A percentile compares a stretch with the other conserved stretches of the same genome.
Conservation (phyloP, 2,888 invertebrate species). For the Beris morrisii region DNA sequence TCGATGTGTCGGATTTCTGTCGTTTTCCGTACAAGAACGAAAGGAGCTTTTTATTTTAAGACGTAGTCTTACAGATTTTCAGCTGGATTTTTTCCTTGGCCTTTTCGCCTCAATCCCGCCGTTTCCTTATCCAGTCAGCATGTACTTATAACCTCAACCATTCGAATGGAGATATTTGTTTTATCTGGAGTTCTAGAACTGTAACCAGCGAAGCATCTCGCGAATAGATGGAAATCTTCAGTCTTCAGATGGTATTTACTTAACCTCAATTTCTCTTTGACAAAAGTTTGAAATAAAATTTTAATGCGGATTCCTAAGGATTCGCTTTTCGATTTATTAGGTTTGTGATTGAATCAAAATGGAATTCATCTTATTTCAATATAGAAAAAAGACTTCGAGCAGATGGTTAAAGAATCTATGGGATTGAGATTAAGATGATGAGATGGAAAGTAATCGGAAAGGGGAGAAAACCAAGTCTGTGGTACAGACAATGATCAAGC, state of each 20-base stretch:
- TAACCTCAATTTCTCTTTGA: slow-evolving; percentile 2
- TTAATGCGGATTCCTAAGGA: slow-evolving; percentile 21
- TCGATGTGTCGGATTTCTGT: not conserved
- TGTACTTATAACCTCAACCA: slow-evolving; percentile 11
- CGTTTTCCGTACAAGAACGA: not conserved
- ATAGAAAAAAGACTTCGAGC: too few relatives aligned
- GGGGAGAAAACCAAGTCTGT: too few relatives aligned
- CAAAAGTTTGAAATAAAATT: slow-evolving; percentile 21
- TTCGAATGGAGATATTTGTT: slow-evolving; percentile 15
- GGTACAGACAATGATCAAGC: too few relatives aligned
- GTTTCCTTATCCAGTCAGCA: not conserved
- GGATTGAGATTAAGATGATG: too few relatives aligned
- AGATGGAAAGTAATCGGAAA: too few relatives aligned
- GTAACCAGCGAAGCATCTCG: slow-evolving; percentile 1
- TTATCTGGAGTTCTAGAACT: slow-evolving; percentile 10
- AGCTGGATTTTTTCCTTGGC: not conserved
- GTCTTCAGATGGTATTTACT: slow-evolving; percentile 14
- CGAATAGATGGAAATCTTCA: slow-evolving; percentile 10
- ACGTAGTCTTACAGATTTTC: slow-evolving; percentile 1
- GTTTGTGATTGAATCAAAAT: slow-evolving; percentile 20
- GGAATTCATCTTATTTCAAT: slow-evolving; percentile 19
- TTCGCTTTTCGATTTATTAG: slow-evolving; percentile 22
- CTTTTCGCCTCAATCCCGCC: not conserved
- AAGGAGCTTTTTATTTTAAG: slow-evolving; percentile 9
- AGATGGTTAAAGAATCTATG: too few relatives aligned